Conservation (phyloP, 2,113 vertebrate genomes). For the Trogon surrucura region DNA sequence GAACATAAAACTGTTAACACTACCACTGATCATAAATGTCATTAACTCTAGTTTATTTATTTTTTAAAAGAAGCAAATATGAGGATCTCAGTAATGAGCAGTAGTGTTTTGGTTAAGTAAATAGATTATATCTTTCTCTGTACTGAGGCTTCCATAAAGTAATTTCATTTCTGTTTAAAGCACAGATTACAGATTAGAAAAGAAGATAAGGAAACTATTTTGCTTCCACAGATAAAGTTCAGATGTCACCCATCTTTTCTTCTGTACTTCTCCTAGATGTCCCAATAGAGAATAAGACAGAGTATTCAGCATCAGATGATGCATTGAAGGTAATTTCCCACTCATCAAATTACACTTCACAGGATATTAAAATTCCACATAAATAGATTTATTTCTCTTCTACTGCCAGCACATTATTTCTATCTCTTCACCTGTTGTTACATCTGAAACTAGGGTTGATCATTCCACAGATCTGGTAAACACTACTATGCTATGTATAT, state of each 20-base stretch:
- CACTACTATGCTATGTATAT: fast-evolving
- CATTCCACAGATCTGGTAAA: background rate
- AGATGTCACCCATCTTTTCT: background rate
- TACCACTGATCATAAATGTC: background rate
- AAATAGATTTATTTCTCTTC: background rate
- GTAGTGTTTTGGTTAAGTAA: background rate
- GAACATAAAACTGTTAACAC: background rate
- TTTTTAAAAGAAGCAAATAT: background rate
- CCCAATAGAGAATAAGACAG: background rate
- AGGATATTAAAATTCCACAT: conserved; percentile 3
- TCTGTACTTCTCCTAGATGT: background rate
- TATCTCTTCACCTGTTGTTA: background rate
- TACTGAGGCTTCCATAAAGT: background rate
- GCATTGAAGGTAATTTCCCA: background rate
- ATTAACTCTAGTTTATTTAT: background rate
- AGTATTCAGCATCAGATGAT: background rate
- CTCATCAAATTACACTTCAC: background rate
- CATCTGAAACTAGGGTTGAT: background rate
- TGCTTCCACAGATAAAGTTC: background rate
- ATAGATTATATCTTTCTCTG: background rate
- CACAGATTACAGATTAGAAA: background rate
- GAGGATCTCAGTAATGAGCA: background rate
- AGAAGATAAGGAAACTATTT: background rate
- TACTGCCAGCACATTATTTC: background rate
- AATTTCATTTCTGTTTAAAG: background rate